Conservation (phyloP, 2,888 invertebrate species). For the Melinaea marsaeus region DNA sequence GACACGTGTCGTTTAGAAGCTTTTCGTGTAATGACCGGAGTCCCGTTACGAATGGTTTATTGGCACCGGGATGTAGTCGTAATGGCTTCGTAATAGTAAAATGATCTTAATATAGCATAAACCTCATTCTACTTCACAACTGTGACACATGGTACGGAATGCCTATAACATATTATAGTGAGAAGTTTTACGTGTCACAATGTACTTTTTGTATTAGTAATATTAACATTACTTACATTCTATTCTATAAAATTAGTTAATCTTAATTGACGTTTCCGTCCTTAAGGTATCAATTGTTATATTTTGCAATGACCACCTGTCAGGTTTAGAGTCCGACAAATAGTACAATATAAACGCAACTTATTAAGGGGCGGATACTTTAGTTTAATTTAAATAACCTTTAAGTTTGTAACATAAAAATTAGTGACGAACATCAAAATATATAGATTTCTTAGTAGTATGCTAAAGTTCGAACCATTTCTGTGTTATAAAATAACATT, state of each 20-base stretch:
- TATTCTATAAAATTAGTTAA: constrained; percentile 34
- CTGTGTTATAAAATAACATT: constrained; percentile 45
- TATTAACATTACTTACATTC: constrained; percentile 9
- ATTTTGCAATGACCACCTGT: constrained; percentile 49
- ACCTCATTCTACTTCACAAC: constrained; percentile 39
- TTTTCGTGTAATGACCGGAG: constrained; percentile 38
- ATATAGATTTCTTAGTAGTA: too few relatives aligned
- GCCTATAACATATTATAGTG: constrained; percentile 20
- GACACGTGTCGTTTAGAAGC: constrained; percentile 27
- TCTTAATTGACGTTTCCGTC: constrained; percentile 39
- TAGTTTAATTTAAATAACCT: constrained; percentile 23
- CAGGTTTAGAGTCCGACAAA: constrained; percentile 27
- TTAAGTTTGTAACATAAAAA: too few relatives aligned
- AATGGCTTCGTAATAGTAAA: constrained; percentile 70
- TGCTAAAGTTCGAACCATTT: background rate
- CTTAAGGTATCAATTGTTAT: constrained; percentile 28
- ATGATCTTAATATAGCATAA: constrained; percentile 67
- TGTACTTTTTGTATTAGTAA: background rate
- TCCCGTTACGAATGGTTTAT: constrained; percentile 57
- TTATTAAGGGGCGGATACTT: constrained; percentile 44
- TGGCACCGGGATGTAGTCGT: constrained; percentile 62
- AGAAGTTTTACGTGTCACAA: constrained; percentile 10
- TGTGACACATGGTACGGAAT: constrained; percentile 45
- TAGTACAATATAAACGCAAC: constrained; percentile 10
- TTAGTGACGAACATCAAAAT: too few relatives aligned